Conservation (phyloP, 2,888 invertebrate genomes). For the Coenonympha arcania region DNA sequence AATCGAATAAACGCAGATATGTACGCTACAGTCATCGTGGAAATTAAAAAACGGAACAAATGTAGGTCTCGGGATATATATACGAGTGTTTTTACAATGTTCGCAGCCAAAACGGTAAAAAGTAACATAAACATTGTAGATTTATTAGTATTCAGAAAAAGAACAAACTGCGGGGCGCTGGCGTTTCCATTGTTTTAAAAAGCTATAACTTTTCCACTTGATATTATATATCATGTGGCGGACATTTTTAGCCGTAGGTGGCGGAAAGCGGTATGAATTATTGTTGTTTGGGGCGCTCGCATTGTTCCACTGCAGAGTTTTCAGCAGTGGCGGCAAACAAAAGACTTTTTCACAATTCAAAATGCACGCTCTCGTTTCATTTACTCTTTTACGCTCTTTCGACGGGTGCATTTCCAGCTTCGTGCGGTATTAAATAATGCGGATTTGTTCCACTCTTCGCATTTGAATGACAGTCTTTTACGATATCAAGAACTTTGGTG, state of each 20-base stretch:
- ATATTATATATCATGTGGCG: slow-evolving; percentile 70
- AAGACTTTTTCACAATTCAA: slow-evolving; percentile 71
- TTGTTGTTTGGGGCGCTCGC: slow-evolving; percentile 71
- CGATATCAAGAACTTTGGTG: slow-evolving; percentile 14
- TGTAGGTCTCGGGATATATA: slow-evolving; percentile 8
- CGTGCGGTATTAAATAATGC: slow-evolving; percentile 66
- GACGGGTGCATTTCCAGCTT: slow-evolving; percentile 68
- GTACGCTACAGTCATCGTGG: slow-evolving; percentile 9
- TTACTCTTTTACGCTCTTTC: slow-evolving; percentile 71
- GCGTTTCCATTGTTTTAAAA: slow-evolving; percentile 69
- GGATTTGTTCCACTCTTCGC: slow-evolving; percentile 60
- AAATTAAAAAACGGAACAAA: slow-evolving; percentile 9
- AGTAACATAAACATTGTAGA: slow-evolving; percentile 25
- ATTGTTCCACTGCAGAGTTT: slow-evolving; percentile 65
- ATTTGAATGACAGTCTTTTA: slow-evolving; percentile 38
- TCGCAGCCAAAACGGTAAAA: slow-evolving; percentile 32
- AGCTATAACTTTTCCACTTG: slow-evolving; percentile 69
- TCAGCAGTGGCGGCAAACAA: slow-evolving; percentile 62
- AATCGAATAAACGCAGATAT: slow-evolving; percentile 19
- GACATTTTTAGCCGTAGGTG: slow-evolving; percentile 75
- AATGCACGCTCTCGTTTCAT: slow-evolving; percentile 73
- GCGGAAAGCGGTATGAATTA: slow-evolving; percentile 73
- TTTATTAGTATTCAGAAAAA: slow-evolving; percentile 50
- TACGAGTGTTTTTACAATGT: slow-evolving; percentile 8
- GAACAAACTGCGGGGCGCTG: slow-evolving; percentile 44